Evolutionary conservation across 2,888 invertebrate genomes (phyloP), one percentile per base, ranked within the genome.

Genomic region (Zaprionus obscuricornis): DNA sequence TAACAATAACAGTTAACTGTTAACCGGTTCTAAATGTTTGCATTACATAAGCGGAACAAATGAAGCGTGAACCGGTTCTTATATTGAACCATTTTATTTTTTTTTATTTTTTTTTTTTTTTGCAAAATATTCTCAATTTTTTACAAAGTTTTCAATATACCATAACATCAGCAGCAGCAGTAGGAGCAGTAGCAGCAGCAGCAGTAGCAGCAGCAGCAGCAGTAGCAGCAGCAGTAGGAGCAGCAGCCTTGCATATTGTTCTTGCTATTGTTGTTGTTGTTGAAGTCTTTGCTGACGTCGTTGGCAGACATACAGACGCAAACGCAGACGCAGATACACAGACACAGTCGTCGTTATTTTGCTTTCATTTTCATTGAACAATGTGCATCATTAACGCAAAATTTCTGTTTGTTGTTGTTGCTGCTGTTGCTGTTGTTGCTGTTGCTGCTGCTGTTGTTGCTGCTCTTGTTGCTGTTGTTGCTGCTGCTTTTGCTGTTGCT

Each of bases 341-440:
- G 27, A 29, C 29, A 47, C 70, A 39, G 26, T 10, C 16, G 7
- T 24, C 36, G 49, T 31, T 33, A 47, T 45, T 29, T 10, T 66
- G 85, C 83, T 82, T 86, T 82, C 86, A 56, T 82, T 82, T 85
- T 78, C 82, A 74, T 65, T 82, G 68, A 85, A 82, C 86, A 82
- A 82, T 82, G 77, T 77, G 82, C 86, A 85, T 82, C 82, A 82
- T 82, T 82, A 82, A 82, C 72, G 72, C 79, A 63, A 66, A 66
- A 63, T 46, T 49, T 22, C 16, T 29, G 26, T 54, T 17, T 43
- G 49, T 34, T 58, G 47, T n/a, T 55, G 56, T 14, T 69, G 59
- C n/a, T 65, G 72, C 26, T 49, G 31, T 14, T 45, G 54, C 50
- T 66, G 47, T 33, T 57, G 54, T 20, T 49, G 46, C 11, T 31